Evolutionary conservation across 2,888 invertebrate species (phyloP), one percentile per base, ranked within the genome.

Genomic region (Polydesmus complanatus): DNA sequence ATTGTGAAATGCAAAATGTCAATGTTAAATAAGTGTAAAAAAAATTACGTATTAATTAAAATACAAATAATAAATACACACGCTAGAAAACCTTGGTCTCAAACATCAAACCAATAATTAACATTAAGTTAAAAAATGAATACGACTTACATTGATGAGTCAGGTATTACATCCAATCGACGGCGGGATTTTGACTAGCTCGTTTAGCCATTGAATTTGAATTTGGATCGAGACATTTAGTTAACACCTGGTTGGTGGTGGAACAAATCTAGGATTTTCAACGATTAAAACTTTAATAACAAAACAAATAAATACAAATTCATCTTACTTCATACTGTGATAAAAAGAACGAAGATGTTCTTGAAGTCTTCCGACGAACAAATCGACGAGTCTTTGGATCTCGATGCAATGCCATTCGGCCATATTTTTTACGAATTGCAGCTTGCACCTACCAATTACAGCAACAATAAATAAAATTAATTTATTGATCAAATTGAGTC

Each of bases 261-360:
- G 37, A 37, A 37, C 37, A 37, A 37, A 37, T 37, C 37, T 37
- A n/a, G n/a, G n/a, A n/a, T n/a, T 37, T 37, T 37, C 5, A 37
- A 37, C 37, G 14, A 37, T 37, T 37, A 37, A 37, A 14, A 37
- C 8, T 14, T 37, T 8, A 37, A 8, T 37, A 8, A 37, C 8
- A 14, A 5, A 37, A 37, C 14, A 8, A 37, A 14, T 5, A 37
- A 14, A 14, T 14, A 8, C 5, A 37, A 37, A 37, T n/a, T n/a
- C n/a, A 37, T 23, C 54, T 19, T 54, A 59, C 59, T 51, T 59
- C 59, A 21, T 54, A 59, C 27, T 59, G 59, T n/a, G 59, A 59
- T 26, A 59, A 37, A 47, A 59, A 59, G 54, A 59, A 59, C 8
- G 59, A 59, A 37, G 59, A 59, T 2, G 59, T 59, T 25, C 59